These are phyloP conservation scores for Sinocyclocheilus anshuiensis DNA, from an alignment of 2,113 vertebrate species.

Conservation along the genomic window DNA sequence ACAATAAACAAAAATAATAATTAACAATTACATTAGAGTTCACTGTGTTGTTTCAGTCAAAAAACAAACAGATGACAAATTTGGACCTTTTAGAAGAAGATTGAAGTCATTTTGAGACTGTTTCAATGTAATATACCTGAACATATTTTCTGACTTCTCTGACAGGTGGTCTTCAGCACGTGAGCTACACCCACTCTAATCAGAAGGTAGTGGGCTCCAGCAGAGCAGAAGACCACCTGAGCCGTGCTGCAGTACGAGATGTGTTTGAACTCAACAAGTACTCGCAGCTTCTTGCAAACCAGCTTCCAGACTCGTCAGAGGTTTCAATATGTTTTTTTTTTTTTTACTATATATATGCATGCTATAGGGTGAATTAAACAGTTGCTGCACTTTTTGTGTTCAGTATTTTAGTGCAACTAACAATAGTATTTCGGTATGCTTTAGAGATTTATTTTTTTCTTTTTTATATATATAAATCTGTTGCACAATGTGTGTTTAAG, in stretches of 20 bases:
- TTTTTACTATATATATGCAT: not conserved
- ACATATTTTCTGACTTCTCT: not conserved
- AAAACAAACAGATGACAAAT: not conserved
- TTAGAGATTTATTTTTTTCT: no score
- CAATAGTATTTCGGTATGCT: no score
- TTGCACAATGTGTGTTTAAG: no score
- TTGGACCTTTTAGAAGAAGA: not conserved
- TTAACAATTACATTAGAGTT: not conserved
- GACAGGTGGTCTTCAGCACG: constrained; percentile 84
- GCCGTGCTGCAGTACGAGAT: constrained; percentile 82
- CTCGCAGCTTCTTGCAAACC: constrained; percentile 92
- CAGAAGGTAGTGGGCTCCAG: constrained; percentile 92
- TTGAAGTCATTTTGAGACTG: not conserved
- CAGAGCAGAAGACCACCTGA: constrained; percentile 90
- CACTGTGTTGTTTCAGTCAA: not conserved
- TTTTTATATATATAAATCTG: no score
- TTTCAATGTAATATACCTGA: not conserved
- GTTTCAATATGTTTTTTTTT: constrained; percentile 64
- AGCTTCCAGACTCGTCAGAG: constrained; percentile 76
- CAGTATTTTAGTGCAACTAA: no score
- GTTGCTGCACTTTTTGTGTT: no score
- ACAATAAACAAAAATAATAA: not conserved
- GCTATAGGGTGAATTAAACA: no score
- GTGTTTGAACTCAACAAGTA: constrained; percentile 88
- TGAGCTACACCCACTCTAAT: constrained; percentile 91